A percentile compares a stretch with the other conserved stretches of the same genome.
phyloP scores from a whole-genome alignment of 1,140 invertebrate species.

The Drosophila obscura region DNA sequence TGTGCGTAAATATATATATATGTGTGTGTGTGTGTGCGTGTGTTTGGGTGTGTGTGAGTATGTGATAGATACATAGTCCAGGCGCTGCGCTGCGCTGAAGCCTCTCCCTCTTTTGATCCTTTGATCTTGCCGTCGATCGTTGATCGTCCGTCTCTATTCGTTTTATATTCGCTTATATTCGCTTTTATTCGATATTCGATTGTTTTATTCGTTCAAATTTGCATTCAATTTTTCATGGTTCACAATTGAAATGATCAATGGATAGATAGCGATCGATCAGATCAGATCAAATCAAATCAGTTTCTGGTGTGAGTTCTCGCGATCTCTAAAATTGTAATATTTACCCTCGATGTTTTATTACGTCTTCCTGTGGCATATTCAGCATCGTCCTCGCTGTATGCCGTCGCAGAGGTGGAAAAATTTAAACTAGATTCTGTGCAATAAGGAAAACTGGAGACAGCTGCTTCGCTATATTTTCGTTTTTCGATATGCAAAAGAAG shows the following conservation, averaged over 20 bases:
- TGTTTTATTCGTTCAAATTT: conserved; percentile 27
- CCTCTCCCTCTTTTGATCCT: conserved; percentile 69
- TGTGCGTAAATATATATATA: conserved; percentile 46
- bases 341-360: conserved; percentile 85
- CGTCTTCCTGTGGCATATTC: conserved; percentile 85
- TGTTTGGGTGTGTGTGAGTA: conserved; percentile 40
- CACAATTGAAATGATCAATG: conserved; percentile 25
- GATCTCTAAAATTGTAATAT: conserved; percentile 83
- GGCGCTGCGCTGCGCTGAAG: conserved; percentile 54
- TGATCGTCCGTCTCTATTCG: conserved; percentile 4
- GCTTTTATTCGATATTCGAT: conserved; percentile 13
- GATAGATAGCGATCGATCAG: too few species aligned
- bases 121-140: conserved; percentile 62
- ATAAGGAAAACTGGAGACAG: conserved; percentile 84
- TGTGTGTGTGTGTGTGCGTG: conserved; percentile 40
- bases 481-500: conserved; percentile 79
- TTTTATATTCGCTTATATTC: conserved; percentile 1
- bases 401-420: conserved; percentile 84
- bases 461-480: conserved; percentile 82
- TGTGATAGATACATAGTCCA: conserved; percentile 27
- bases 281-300: too few species aligned
- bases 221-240: conserved; percentile 14
- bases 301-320: conserved; percentile 13
- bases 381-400: conserved; percentile 85
- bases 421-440: conserved; percentile 84